Percentiles rank a stretch among this genome's conserved stretches.
These are phyloP conservation scores for Mus caroli DNA, from an alignment of 2,797 vertebrate genomes.

Conservation along the genomic window DNA sequence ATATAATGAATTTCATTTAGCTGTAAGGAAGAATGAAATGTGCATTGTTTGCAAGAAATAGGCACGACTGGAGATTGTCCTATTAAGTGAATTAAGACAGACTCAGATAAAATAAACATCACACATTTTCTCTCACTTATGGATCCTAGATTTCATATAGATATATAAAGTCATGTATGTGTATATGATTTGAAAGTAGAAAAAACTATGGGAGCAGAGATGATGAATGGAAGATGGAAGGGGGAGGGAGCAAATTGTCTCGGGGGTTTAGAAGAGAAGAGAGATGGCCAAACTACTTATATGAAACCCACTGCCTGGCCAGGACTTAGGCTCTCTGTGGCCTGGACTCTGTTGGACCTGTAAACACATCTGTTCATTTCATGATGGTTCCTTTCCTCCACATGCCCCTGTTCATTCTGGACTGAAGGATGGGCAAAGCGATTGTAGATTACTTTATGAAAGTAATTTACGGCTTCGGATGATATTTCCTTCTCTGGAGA, in stretches of 20 bases:
- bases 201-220: background rate
- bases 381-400: background rate
- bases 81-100: background rate
- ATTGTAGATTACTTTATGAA: conserved; percentile 34
- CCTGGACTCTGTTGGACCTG: background rate
- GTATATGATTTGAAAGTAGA: background rate
- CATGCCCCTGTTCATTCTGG: background rate
- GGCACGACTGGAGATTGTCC: background rate
- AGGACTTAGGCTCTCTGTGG: background rate
- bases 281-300: background rate
- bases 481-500: conserved; percentile 14
- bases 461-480: conserved; percentile 25
- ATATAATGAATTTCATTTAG: background rate
- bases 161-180: background rate
- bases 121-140: background rate
- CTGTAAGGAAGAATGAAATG: background rate
- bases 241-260: too few species aligned
- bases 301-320: too few species aligned
- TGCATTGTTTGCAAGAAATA: background rate
- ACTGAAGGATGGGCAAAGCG: background rate
- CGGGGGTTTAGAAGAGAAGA: background rate
- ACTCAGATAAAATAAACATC: background rate
- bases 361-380: background rate
- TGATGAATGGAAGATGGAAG: background rate
- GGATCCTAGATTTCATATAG: background rate